Base-by-base conservation (phyloP, 2,888 invertebrate species). In the Argyra leucocephala region DNA sequence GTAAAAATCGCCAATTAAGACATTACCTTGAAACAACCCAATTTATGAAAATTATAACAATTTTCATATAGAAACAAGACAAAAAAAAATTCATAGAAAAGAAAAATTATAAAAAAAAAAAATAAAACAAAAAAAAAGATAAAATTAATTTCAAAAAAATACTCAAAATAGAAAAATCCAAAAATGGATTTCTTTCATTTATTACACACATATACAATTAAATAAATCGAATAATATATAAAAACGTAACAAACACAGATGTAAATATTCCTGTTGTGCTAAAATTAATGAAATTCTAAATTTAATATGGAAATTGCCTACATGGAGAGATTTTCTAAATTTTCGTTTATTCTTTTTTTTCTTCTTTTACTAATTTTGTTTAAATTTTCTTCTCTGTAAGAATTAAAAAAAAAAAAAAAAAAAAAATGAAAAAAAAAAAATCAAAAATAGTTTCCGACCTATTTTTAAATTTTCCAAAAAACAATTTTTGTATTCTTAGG, bases 391-490 rank as follows among this genome's bases (percentile, higher is more conserved):
- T 58, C n/a, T 60, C 22, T 26, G 26, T 59, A 58, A 37, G 36
- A 58, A 59, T 31, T 10, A 3, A 22, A 58, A 18, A 23, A n/a
- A 23, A 22, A 7, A 31, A 31, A 31, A 31, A 31, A 31, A 31
- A 31, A 31, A 31, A 31, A 7, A 31, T 7, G 10, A 31, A 31
- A 31, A 31, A 31, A 31, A 31, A 31, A 48, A 48, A 48, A 48
- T 48, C 15, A 48, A 15, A 48, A 48, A 48, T 48, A 48, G 48
- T 59, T 59, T 65, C 64, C 67, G 68, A 66, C 68, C 68, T 70
- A 69, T 68, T 70, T 69, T 68, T 68, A 69, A 63, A 64, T 66
- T 66, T 70, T 68, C 69, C 68, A 70, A 48, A 48, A 12, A 3
- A 48, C 65, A 69, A 69, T 68, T 66, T 31, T 12, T 31, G 31